Evolutionary conservation across 2,888 invertebrate genomes (phyloP).

Genomic region (Hermodice carunculata): DNA sequence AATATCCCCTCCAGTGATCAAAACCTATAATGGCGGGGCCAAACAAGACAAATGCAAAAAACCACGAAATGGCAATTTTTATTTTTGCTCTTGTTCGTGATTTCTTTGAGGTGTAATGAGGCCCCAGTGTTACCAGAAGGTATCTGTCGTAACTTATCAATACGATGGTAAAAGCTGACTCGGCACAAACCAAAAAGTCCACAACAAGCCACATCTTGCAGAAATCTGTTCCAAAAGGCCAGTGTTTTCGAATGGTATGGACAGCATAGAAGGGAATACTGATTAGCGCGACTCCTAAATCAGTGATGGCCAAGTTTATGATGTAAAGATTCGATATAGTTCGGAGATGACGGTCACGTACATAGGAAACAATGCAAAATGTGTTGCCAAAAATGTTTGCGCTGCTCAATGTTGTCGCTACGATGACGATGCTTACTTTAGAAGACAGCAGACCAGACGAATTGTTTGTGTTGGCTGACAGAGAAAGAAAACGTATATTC

Average conservation of each 20-base stretch:
- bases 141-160: background rate
- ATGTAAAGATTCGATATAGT: background rate
- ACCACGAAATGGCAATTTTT: background rate
- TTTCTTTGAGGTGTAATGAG: background rate
- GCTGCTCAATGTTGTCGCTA: too few species aligned
- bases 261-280: background rate
- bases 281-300: background rate
- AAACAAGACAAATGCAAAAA: background rate
- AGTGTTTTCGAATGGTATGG: background rate
- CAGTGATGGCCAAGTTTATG: background rate
- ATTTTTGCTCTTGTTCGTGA: background rate
- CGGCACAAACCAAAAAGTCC: background rate
- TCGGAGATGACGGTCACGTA: background rate
- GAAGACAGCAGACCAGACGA: too few species aligned
- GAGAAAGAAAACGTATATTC: too few species aligned
- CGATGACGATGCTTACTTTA: too few species aligned
- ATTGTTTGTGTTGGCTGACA: too few species aligned
- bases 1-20: background rate
- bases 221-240: background rate
- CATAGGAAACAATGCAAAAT: background rate
- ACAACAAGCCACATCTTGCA: background rate
- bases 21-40: background rate
- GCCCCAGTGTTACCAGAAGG: background rate
- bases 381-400: background rate
- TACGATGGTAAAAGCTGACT: background rate